A percentile compares a stretch with the other conserved stretches of the same genome.
Evolutionary conservation across 2,797 vertebrate genomes (phyloP).

Genomic region (Catostomus latipinnis): DNA sequence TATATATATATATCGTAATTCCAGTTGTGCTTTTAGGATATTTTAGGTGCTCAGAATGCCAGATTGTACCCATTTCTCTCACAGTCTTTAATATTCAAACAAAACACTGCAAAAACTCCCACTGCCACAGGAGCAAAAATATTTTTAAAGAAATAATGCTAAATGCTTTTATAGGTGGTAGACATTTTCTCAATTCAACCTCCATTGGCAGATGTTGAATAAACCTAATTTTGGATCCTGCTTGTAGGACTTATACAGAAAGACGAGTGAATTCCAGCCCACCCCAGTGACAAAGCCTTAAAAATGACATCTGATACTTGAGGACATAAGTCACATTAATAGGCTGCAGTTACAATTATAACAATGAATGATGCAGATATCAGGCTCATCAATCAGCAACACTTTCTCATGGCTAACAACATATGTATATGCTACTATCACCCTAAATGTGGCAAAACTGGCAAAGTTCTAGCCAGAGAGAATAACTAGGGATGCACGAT

Average conservation of each 20-base stretch:
- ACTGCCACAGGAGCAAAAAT: not conserved
- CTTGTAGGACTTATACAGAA: too few species aligned
- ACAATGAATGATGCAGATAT: not conserved
- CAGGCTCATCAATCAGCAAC: not conserved
- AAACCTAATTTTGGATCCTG: too few species aligned
- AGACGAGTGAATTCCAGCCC: too few species aligned
- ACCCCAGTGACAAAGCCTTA: not conserved
- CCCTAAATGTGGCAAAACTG: not conserved
- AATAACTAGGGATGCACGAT: too few species aligned
- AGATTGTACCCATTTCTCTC: too few species aligned
- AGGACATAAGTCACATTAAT: not conserved
- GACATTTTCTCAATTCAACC: too few species aligned
- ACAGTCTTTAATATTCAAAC: not conserved
- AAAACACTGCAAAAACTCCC: not conserved
- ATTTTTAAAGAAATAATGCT: not conserved
- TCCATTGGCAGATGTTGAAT: too few species aligned
- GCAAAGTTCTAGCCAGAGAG: too few species aligned
- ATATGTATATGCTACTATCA: not conserved
- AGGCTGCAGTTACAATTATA: not conserved
- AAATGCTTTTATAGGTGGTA: not conserved
- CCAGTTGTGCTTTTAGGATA: not conserved
- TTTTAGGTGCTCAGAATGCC: not conserved
- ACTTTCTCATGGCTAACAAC: not conserved
- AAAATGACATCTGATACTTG: not conserved
- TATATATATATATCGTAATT: too few species aligned